Conservation (phyloP, 2,113 vertebrate species). For the Geothlypis trichas region DNA sequence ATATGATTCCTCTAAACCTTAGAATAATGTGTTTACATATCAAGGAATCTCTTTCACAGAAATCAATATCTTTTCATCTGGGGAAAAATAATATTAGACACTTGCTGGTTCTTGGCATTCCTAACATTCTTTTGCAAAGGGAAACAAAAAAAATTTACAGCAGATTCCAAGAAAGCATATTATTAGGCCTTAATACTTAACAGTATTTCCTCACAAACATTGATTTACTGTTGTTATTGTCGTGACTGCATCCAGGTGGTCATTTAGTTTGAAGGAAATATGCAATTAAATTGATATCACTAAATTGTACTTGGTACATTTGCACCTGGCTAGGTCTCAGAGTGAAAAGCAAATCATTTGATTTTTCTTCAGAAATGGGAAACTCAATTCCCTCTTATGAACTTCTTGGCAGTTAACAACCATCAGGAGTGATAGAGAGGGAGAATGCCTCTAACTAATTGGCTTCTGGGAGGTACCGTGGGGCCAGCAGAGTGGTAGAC, state of each 20-base stretch:
- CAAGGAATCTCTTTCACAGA: conserved; percentile 37
- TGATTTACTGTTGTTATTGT: conserved; percentile 48
- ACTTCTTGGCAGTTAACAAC: background rate
- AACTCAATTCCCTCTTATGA: background rate
- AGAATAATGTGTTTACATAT: conserved; percentile 44
- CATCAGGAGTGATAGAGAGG: background rate
- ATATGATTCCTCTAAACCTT: conserved; percentile 7
- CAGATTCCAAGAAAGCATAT: conserved; percentile 34
- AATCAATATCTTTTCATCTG: conserved; percentile 66
- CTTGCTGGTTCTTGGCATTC: conserved; percentile 39
- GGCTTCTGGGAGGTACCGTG: background rate
- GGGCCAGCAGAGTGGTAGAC: background rate
- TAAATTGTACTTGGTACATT: conserved; percentile 48
- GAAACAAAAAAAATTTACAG: conserved; percentile 65
- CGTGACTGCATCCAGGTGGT: conserved; percentile 60
- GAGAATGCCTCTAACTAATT: background rate
- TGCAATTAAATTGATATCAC: conserved; percentile 45
- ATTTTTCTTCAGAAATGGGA: conserved; percentile 46
- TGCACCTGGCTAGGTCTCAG: background rate
- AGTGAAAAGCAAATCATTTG: conserved; percentile 25
- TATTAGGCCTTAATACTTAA: conserved; percentile 72
- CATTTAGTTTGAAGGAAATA: conserved; percentile 61
- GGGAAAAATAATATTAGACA: conserved; percentile 53
- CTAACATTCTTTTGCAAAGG: conserved; percentile 39
- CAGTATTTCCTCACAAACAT: conserved; percentile 57